phyloP scores from a whole-genome alignment of 2,797 vertebrate species.

The Chloroceryle amazona region DNA sequence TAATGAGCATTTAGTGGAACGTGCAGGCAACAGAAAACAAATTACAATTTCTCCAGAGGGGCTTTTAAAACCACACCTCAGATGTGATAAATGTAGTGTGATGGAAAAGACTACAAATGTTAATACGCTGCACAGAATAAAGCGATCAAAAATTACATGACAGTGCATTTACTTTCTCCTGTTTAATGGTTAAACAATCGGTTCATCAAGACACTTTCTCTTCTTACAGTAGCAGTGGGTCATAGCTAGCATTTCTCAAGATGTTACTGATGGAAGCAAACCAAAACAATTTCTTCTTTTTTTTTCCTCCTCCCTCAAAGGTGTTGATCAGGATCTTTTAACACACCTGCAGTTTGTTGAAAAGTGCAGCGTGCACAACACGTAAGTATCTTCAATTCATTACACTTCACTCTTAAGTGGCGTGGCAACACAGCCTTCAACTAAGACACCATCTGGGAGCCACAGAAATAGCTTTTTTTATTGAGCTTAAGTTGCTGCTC shows the following conservation, averaged over 20 bases:
- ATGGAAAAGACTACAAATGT: constrained; percentile 8
- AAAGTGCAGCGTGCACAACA: neutral
- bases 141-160: neutral
- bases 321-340: neutral
- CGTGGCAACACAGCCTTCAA: neutral
- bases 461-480: neutral
- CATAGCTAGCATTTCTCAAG: neutral
- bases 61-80: constrained; percentile 58
- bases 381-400: neutral
- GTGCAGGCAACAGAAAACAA: constrained; percentile 55
- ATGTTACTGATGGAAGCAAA: neutral
- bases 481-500: neutral
- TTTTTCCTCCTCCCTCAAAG: neutral
- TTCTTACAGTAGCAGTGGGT: neutral
- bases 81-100: constrained; percentile 41
- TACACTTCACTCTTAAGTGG: neutral
- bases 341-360: accelerated
- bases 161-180: neutral
- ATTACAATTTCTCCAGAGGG: constrained; percentile 62
- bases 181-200: neutral
- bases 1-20: constrained; percentile 70
- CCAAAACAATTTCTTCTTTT: neutral
- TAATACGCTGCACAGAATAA: neutral
- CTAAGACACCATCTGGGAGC: neutral
- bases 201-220: neutral